These are phyloP conservation scores for Homarus gammarus DNA, from an alignment of 2,888 invertebrate genomes.

Conservation along the genomic window DNA sequence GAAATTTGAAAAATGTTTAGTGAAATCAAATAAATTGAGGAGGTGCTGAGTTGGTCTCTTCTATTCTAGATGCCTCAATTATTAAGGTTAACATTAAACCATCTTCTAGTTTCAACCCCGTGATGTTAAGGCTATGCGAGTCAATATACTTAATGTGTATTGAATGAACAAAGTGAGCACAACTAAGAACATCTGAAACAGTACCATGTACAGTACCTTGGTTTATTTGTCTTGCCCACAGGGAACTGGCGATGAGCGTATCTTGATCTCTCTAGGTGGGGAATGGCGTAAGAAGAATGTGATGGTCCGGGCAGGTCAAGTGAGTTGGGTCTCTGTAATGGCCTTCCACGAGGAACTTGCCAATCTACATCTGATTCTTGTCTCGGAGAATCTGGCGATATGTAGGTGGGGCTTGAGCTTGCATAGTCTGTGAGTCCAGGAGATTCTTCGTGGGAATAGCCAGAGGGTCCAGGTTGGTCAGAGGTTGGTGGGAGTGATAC, in stretches of 20 bases:
- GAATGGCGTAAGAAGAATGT: not conserved
- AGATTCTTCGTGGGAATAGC: slow-evolving; percentile 12
- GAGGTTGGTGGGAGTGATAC: slow-evolving; percentile 18
- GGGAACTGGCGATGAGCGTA: slow-evolving; percentile 25
- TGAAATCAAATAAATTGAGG: too few species aligned
- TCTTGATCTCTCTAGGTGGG: slow-evolving; percentile 10
- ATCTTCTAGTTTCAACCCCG: too few species aligned
- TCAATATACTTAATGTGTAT: too few species aligned
- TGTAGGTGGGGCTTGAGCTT: slow-evolving; percentile 39
- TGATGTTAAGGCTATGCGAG: too few species aligned
- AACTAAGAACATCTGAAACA: too few species aligned
- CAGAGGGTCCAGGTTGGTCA: slow-evolving; percentile 52
- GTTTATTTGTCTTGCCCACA: slow-evolving; percentile 53
- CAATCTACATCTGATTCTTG: slow-evolving; percentile 21
- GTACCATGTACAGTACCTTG: too few species aligned
- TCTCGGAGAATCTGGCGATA: slow-evolving; percentile 47
- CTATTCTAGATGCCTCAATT: too few species aligned
- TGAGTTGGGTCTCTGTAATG: slow-evolving; percentile 53
- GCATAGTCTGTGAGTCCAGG: slow-evolving; percentile 18
- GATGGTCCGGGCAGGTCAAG: slow-evolving; percentile 52
- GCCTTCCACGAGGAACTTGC: slow-evolving; percentile 42
- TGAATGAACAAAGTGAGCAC: too few species aligned
- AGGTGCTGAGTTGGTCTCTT: too few species aligned
- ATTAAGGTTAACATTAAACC: too few species aligned
- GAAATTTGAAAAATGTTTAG: too few species aligned